These are phyloP conservation scores for Clunio marinus DNA, from an alignment of 2,888 invertebrate species.

Conservation along the genomic window DNA sequence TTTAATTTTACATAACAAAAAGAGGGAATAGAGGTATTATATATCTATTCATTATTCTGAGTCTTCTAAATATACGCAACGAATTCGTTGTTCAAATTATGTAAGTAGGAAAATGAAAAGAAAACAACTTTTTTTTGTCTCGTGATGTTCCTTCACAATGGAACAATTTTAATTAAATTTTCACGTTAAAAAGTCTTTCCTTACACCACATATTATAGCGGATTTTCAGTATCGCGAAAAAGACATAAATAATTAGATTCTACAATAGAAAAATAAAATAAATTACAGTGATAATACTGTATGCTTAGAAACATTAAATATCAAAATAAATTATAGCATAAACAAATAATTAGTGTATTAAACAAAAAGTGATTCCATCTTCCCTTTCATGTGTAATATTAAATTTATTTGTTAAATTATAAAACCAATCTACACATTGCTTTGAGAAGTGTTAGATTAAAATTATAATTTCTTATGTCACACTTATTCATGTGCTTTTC, in stretches of 20 bases:
- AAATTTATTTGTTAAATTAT: too few relatives aligned
- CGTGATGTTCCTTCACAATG: background rate
- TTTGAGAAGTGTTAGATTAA: too few relatives aligned
- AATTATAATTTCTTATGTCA: too few relatives aligned
- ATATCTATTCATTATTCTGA: too few relatives aligned
- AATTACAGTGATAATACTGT: conserved; percentile 14
- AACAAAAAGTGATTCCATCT: conserved; percentile 22
- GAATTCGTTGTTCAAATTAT: background rate
- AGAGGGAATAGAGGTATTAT: too few relatives aligned
- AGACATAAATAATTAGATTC: conserved; percentile 29
- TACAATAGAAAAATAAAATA: conserved; percentile 16
- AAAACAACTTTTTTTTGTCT: background rate
- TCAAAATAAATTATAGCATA: conserved; percentile 11
- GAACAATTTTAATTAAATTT: conserved; percentile 34
- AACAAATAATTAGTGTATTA: conserved; percentile 19
- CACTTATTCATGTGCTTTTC: too few relatives aligned
- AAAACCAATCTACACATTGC: too few relatives aligned
- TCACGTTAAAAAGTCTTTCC: background rate
- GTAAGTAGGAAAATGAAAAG: conserved; percentile 2
- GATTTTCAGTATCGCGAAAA: background rate
- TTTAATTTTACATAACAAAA: too few relatives aligned
- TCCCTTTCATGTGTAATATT: too few relatives aligned
- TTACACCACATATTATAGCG: background rate
- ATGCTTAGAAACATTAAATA: conserved; percentile 18
- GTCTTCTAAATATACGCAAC: too few relatives aligned